These are phyloP conservation scores for Brachyopa scutellaris DNA, from an alignment of 2,888 invertebrate genomes.

Conservation along the genomic window DNA sequence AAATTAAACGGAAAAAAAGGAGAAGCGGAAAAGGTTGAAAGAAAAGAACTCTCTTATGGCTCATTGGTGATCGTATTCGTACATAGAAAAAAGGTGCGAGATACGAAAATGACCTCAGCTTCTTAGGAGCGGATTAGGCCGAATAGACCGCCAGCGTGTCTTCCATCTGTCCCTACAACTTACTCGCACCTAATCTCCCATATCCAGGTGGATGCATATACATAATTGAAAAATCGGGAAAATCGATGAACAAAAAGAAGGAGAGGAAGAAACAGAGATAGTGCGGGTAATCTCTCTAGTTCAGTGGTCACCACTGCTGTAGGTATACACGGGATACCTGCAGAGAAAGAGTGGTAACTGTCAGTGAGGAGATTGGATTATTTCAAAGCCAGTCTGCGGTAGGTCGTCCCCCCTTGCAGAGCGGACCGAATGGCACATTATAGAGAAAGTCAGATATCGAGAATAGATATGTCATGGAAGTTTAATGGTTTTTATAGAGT, in stretches of 20 bases:
- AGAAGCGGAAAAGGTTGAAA: constrained; percentile 20
- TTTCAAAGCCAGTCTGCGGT: constrained; percentile 61
- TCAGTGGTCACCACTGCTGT: constrained; percentile 64
- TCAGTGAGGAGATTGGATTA: constrained; percentile 68
- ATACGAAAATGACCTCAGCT: constrained; percentile 41
- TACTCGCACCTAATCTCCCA: constrained; percentile 57
- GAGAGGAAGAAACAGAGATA: constrained; percentile 1
- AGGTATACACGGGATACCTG: constrained; percentile 61
- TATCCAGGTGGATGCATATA: constrained; percentile 55
- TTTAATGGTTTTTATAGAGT: constrained; percentile 61
- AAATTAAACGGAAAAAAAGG: constrained; percentile 46
- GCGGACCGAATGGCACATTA: constrained; percentile 50
- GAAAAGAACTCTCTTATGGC: constrained; percentile 27
- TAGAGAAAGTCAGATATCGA: constrained; percentile 66
- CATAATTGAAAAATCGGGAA: constrained; percentile 59
- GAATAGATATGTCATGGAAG: constrained; percentile 68
- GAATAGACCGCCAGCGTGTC: constrained; percentile 6
- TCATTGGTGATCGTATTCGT: constrained; percentile 21
- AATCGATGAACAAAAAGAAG: constrained; percentile 45
- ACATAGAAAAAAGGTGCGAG: constrained; percentile 47
- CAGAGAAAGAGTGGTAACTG: constrained; percentile 62
- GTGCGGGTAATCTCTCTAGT: constrained; percentile 26
- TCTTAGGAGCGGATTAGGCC: constrained; percentile 54
- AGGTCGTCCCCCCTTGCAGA: constrained; percentile 58
- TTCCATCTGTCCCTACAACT: constrained; percentile 44